Evolutionary conservation across 2,888 invertebrate genomes (phyloP).

Genomic region (Nephrotoma appendiculata): DNA sequence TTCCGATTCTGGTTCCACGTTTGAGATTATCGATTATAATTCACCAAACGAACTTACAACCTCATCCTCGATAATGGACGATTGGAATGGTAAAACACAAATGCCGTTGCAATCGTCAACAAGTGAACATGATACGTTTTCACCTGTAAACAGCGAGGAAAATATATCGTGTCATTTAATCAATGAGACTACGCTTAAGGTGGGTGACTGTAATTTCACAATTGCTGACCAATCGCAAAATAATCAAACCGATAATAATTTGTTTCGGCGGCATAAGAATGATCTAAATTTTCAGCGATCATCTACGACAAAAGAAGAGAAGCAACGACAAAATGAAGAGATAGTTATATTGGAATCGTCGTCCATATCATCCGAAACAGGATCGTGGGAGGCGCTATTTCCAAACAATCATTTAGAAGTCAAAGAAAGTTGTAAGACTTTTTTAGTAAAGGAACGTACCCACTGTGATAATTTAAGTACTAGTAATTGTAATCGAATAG

Average conservation of each 20-base stretch:
- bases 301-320: conserved; percentile 37
- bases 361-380: conserved; percentile 47
- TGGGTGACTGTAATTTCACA: not conserved
- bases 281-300: not conserved
- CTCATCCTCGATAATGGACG: conserved; percentile 4
- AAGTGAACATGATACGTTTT: conserved; percentile 30
- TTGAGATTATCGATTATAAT: conserved; percentile 13
- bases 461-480: conserved; percentile 13
- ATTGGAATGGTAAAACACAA: not conserved
- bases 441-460: conserved; percentile 31
- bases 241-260: not conserved
- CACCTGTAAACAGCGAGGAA: conserved; percentile 24
- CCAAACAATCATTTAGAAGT: conserved; percentile 28
- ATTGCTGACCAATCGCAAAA: not conserved
- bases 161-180: conserved; percentile 10
- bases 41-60: conserved; percentile 6
- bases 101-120: not conserved
- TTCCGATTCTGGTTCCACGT: conserved; percentile 13
- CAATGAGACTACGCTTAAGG: not conserved
- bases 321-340: conserved; percentile 46
- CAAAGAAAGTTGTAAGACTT: conserved; percentile 34
- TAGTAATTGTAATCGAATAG: not conserved
- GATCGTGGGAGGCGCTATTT: conserved; percentile 49
- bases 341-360: conserved; percentile 44
- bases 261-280: conserved; percentile 3